A percentile compares a stretch with the other conserved stretches of the same genome.
Evolutionary conservation across 2,888 invertebrate genomes (phyloP).

Genomic region (Drosophila subquinaria): DNA sequence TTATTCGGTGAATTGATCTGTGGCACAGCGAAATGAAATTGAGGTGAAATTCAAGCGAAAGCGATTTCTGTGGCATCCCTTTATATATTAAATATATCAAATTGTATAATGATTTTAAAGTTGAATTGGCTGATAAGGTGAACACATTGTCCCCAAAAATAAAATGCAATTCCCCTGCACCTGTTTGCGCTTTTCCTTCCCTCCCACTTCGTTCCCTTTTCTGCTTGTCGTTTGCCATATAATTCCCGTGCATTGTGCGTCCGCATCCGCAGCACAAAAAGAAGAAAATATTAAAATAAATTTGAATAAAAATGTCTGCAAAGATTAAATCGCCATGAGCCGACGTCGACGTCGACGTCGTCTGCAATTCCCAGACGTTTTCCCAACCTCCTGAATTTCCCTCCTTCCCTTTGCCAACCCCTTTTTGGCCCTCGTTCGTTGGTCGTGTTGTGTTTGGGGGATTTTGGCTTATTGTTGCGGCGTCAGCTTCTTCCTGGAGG

Average conservation of each 20-base stretch:
- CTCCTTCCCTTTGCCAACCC: background rate
- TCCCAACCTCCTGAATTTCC: background rate
- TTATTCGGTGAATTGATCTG: no score
- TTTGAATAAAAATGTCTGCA: slow-evolving; percentile 81
- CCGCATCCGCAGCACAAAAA: slow-evolving; percentile 53
- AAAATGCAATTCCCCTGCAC: background rate
- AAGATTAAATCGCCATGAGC: slow-evolving; percentile 80
- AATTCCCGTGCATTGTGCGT: slow-evolving; percentile 64
- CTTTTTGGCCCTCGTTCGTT: background rate
- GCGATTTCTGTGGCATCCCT: no score
- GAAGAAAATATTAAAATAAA: slow-evolving; percentile 76
- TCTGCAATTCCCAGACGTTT: slow-evolving; percentile 78
- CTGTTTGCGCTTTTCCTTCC: background rate
- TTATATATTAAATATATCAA: background rate
- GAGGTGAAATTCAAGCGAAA: no score
- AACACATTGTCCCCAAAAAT: slow-evolving; percentile 8
- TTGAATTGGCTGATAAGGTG: slow-evolving; percentile 24
- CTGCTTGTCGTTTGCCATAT: slow-evolving; percentile 42
- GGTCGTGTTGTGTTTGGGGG: slow-evolving; percentile 43
- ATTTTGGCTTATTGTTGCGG: slow-evolving; percentile 70
- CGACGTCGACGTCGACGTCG: slow-evolving; percentile 43
- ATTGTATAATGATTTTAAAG: slow-evolving; percentile 1
- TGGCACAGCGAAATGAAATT: no score
- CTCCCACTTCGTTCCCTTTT: background rate
- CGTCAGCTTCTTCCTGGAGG: slow-evolving; percentile 42